These are phyloP conservation scores for Cephus spinipes DNA, from an alignment of 2,888 invertebrate species.

Conservation along the genomic window DNA sequence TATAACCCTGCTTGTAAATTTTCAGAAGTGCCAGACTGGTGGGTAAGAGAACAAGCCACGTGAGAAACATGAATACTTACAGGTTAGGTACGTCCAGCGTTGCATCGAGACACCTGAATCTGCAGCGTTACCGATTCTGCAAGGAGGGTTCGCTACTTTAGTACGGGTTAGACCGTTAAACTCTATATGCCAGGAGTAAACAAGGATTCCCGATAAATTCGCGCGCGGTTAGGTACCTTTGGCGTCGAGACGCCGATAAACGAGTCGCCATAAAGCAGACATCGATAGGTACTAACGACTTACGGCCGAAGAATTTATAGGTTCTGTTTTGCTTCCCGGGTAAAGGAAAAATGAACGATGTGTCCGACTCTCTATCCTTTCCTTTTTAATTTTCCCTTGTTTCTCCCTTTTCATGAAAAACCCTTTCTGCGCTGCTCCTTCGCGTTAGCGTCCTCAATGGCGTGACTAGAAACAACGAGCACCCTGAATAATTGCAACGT, in stretches of 20 bases:
- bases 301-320: slow-evolving; percentile 1
- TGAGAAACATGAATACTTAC: not conserved
- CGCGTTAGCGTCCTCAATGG: slow-evolving; percentile 47
- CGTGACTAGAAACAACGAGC: slow-evolving; percentile 35
- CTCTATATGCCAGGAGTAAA: not conserved
- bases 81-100: not conserved
- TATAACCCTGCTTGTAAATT: not conserved
- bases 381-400: slow-evolving; percentile 12
- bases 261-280: slow-evolving; percentile 4
- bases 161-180: not conserved
- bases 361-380: not conserved
- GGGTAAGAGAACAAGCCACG: too few relatives aligned
- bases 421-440: not conserved
- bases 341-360: not conserved
- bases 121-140: not conserved
- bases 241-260: slow-evolving; percentile 2
- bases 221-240: not conserved
- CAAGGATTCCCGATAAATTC: not conserved
- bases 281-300: not conserved
- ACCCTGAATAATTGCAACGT: slow-evolving; percentile 24
- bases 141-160: not conserved
- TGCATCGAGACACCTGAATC: not conserved
- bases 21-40: not conserved
- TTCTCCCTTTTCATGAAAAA: slow-evolving; percentile 6
- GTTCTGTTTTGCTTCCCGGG: not conserved